phyloP scores from a whole-genome alignment of 1,140 invertebrate species.

The Propsilocerus akamusi region DNA sequence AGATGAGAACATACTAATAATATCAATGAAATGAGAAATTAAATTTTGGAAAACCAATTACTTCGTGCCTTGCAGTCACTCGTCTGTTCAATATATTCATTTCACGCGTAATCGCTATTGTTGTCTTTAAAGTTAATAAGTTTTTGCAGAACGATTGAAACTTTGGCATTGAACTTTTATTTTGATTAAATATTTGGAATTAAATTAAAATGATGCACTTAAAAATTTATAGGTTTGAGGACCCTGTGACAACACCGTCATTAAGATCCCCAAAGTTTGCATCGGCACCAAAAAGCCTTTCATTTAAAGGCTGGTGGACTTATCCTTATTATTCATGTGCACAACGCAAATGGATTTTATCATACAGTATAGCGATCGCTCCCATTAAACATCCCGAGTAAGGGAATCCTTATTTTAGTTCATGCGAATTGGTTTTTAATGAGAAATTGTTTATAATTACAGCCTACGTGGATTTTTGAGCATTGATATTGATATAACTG shows the following conservation, averaged over 20 bases:
- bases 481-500: conserved; percentile 65
- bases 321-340: conserved; percentile 61
- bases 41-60: too few species aligned
- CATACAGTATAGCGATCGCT: conserved; percentile 54
- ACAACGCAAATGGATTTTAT: conserved; percentile 49
- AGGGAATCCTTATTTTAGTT: conserved; percentile 10
- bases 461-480: conserved; percentile 58
- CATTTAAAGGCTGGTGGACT: conserved; percentile 60
- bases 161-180: too few species aligned
- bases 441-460: conserved; percentile 14
- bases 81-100: too few species aligned
- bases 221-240: conserved; percentile 27
- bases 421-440: background rate
- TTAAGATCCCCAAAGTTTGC: conserved; percentile 52
- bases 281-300: conserved; percentile 37
- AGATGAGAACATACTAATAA: too few species aligned
- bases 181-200: too few species aligned
- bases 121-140: too few species aligned
- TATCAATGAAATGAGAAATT: too few species aligned
- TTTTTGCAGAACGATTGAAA: too few species aligned
- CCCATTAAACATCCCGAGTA: conserved; percentile 37
- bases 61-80: too few species aligned
- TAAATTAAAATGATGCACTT: too few species aligned
- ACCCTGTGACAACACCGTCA: conserved; percentile 23
- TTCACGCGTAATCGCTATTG: too few species aligned